These are phyloP conservation scores for Pandemis cinnamomeana DNA, from an alignment of 2,888 invertebrate genomes.

Conservation along the genomic window DNA sequence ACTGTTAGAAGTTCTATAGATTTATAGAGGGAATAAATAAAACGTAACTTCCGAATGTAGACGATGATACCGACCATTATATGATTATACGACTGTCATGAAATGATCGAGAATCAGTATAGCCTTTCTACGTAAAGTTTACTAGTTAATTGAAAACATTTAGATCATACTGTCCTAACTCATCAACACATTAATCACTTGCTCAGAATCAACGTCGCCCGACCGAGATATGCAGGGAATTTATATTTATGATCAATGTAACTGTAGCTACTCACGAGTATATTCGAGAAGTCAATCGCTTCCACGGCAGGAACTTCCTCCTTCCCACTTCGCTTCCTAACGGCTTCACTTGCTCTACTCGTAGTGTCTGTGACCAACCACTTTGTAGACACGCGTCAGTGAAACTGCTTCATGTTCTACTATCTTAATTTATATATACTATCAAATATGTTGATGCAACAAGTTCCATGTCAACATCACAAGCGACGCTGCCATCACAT, in stretches of 20 bases:
- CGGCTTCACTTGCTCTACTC: constrained; percentile 69
- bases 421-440: constrained; percentile 17
- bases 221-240: constrained; percentile 20
- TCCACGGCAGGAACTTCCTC: constrained; percentile 67
- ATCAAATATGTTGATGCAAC: constrained; percentile 33
- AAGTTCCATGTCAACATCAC: constrained; percentile 33
- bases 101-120: constrained; percentile 24
- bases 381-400: constrained; percentile 36
- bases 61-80: constrained; percentile 20
- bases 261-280: constrained; percentile 29
- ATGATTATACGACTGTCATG: constrained; percentile 18
- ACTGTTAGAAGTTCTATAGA: constrained; percentile 33
- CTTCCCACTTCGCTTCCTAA: constrained; percentile 65
- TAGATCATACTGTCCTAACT: constrained; percentile 42
- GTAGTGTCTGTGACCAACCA: constrained; percentile 48
- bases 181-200: constrained; percentile 48
- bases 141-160: constrained; percentile 36
- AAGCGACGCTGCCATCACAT: constrained; percentile 41
- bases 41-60: constrained; percentile 14
- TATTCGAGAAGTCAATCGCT: constrained; percentile 48
- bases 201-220: constrained; percentile 22
- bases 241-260: constrained; percentile 17
- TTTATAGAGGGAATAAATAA: constrained; percentile 29
- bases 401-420: constrained; percentile 36
- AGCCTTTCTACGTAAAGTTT: constrained; percentile 23